Percentiles rank a stretch among this genome's conserved stretches.
These are phyloP conservation scores for Mechanitis mazaeus DNA, from an alignment of 2,888 invertebrate species.

Conservation along the genomic window DNA sequence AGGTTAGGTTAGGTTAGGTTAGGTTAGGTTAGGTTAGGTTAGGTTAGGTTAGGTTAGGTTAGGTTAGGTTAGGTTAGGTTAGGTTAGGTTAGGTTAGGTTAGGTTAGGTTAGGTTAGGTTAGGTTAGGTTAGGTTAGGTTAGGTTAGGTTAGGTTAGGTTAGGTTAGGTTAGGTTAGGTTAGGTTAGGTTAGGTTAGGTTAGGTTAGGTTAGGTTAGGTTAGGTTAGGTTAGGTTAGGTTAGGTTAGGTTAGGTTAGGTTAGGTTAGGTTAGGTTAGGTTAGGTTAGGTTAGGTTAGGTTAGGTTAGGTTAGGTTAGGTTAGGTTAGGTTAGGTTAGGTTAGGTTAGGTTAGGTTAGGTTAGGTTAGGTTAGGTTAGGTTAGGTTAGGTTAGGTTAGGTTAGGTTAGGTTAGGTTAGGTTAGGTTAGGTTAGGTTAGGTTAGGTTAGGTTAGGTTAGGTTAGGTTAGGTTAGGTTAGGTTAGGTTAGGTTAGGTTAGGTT, in stretches of 20 bases:
- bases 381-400: constrained; percentile 3
- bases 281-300: constrained; percentile 21
- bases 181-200: constrained; percentile 11
- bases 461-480: constrained; percentile 23
- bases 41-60: constrained; percentile 19
- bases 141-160: constrained; percentile 28
- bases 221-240: constrained; percentile 18
- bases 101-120: constrained; percentile 29
- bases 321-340: constrained; percentile 23
- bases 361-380: constrained; percentile 21
- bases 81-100: constrained; percentile 20
- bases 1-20: constrained; percentile 21
- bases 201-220: constrained; percentile 20
- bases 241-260: constrained; percentile 19
- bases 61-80: constrained; percentile 21
- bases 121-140: constrained; percentile 28
- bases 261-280: constrained; percentile 20
- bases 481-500: constrained; percentile 12
- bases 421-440: constrained; percentile 12
- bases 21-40: constrained; percentile 20
- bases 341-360: constrained; percentile 25
- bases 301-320: constrained; percentile 23
- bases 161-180: constrained; percentile 26
- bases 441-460: constrained; percentile 17
- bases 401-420: constrained; percentile 11